phyloP scores from a whole-genome alignment of 2,888 invertebrate species.

The Tortrix viridana region DNA sequence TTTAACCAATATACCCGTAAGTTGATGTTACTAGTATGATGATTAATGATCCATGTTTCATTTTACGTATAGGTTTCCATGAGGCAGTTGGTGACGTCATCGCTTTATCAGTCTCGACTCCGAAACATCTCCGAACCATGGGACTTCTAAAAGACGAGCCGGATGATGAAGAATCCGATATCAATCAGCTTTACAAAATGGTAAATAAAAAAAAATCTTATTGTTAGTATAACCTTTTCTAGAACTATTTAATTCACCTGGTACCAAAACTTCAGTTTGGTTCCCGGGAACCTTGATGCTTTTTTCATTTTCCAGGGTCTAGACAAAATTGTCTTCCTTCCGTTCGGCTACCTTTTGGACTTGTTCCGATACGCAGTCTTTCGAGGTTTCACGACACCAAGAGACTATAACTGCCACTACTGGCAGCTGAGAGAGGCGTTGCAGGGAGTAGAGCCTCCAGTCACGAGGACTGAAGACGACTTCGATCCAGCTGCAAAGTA shows the following conservation, averaged over 20 bases:
- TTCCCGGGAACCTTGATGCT: no score
- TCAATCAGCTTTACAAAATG: slow-evolving; percentile 87
- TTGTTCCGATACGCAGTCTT: slow-evolving; percentile 88
- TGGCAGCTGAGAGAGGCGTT: slow-evolving; percentile 85
- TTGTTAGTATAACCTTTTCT: no score
- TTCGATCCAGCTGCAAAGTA: slow-evolving; percentile 89
- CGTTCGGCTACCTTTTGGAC: slow-evolving; percentile 88
- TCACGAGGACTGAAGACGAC: slow-evolving; percentile 84
- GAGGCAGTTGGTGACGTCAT: slow-evolving; percentile 90
- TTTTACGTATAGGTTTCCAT: slow-evolving; percentile 86
- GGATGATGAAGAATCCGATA: slow-evolving; percentile 84
- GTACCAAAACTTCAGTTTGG: no score
- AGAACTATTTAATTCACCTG: no score
- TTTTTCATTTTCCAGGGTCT: slow-evolving; percentile 77
- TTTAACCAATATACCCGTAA: no score
- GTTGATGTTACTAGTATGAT: no score
- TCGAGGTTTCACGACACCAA: slow-evolving; percentile 83
- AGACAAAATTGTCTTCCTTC: slow-evolving; percentile 88
- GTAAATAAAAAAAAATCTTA: slow-evolving; percentile 61
- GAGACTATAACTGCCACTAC: slow-evolving; percentile 87
- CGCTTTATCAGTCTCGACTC: slow-evolving; percentile 87
- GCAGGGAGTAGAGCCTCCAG: slow-evolving; percentile 87
- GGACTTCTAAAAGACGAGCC: slow-evolving; percentile 85
- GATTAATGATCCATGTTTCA: neutral
- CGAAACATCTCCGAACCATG: slow-evolving; percentile 89